These are phyloP conservation scores for Drosophila simulans DNA, from an alignment of 1,140 invertebrate species.

Conservation along the genomic window DNA sequence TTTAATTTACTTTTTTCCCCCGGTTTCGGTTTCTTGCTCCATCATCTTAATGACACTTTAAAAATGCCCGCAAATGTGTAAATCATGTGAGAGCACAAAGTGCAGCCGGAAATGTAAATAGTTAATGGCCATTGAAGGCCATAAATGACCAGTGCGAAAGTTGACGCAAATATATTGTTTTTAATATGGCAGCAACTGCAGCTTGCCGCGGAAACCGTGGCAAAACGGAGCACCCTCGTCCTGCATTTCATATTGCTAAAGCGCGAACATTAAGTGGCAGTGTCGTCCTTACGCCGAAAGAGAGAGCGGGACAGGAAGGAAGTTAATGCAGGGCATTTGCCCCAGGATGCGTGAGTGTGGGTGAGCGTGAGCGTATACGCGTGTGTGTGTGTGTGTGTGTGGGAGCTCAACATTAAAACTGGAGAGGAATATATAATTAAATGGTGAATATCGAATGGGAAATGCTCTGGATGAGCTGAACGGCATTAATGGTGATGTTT, in stretches of 20 bases:
- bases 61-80: slow-evolving; percentile 27
- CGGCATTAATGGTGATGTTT: not conserved
- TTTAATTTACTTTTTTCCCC: slow-evolving; percentile 69
- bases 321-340: slow-evolving; percentile 35
- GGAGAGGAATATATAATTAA: slow-evolving; percentile 24
- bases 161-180: slow-evolving; percentile 67
- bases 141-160: slow-evolving; percentile 24
- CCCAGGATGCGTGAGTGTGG: slow-evolving; percentile 7
- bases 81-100: slow-evolving; percentile 26
- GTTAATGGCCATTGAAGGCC: slow-evolving; percentile 53
- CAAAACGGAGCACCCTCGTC: slow-evolving; percentile 5
- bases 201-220: slow-evolving; percentile 15
- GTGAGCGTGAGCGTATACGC: not conserved
- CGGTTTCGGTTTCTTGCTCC: slow-evolving; percentile 1
- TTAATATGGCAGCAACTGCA: slow-evolving; percentile 55
- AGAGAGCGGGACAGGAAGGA: slow-evolving; percentile 1
- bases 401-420: slow-evolving; percentile 32
- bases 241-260: slow-evolving; percentile 64
- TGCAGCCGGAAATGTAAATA: slow-evolving; percentile 46
- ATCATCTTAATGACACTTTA: slow-evolving; percentile 50
- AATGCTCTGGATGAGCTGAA: slow-evolving; percentile 9
- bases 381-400: not conserved
- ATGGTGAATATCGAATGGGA: slow-evolving; percentile 18
- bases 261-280: slow-evolving; percentile 75
- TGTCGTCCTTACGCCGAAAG: slow-evolving; percentile 43